A percentile compares a stretch with the other conserved stretches of the same genome.
Conservation (phyloP, 1,140 invertebrate genomes). For the Aphidius gifuensis region DNA sequence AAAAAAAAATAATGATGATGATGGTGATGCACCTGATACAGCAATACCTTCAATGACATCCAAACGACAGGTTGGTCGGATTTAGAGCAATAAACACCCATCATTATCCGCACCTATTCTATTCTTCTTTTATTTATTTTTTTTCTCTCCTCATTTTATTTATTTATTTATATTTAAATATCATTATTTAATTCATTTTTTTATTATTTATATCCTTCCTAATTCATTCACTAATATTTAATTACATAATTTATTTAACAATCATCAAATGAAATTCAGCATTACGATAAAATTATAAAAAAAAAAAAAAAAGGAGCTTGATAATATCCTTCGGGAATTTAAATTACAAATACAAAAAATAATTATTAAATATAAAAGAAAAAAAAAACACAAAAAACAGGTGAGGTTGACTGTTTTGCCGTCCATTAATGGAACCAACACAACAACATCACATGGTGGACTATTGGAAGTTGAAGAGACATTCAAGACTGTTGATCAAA, state of each 20-base stretch:
- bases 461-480: slow-evolving; percentile 71
- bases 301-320: too few relatives aligned
- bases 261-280: too few relatives aligned
- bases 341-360: background rate
- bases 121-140: slow-evolving; percentile 5
- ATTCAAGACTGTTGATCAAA: slow-evolving; percentile 66
- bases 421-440: slow-evolving; percentile 63
- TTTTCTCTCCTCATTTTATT: background rate
- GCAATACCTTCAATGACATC: slow-evolving; percentile 42
- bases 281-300: too few relatives aligned
- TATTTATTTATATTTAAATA: background rate
- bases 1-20: slow-evolving; percentile 42
- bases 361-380: slow-evolving; percentile 3
- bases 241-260: background rate
- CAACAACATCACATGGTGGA: slow-evolving; percentile 71
- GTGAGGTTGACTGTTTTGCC: slow-evolving; percentile 71
- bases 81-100: slow-evolving; percentile 15
- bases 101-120: background rate
- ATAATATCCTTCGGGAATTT: background rate
- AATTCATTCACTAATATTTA: background rate
- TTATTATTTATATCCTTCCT: background rate
- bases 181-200: background rate
- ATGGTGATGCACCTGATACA: slow-evolving; percentile 25
- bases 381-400: slow-evolving; percentile 36
- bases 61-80: slow-evolving; percentile 49